Percentiles rank a stretch among this genome's conserved stretches.
Evolutionary conservation across 2,888 invertebrate genomes (phyloP).

Genomic region (Cephus rjabovi): DNA sequence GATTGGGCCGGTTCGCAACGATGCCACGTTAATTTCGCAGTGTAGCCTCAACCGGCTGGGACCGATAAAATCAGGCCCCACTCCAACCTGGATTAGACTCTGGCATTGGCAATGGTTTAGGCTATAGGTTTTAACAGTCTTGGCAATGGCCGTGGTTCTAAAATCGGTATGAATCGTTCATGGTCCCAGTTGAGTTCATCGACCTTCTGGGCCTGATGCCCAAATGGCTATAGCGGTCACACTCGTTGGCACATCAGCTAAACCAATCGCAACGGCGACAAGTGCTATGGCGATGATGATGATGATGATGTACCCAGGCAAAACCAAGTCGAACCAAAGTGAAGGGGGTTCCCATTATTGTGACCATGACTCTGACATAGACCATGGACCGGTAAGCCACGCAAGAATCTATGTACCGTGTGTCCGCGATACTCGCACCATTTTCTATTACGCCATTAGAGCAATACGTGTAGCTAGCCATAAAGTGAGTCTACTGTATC

Average conservation of each 20-base stretch:
- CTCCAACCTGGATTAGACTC: background rate
- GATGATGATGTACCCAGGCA: background rate
- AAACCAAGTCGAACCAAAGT: conserved; percentile 22
- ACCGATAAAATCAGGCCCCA: background rate
- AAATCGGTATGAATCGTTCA: background rate
- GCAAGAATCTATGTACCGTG: background rate
- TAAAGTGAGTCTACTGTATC: background rate
- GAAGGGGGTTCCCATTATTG: conserved; percentile 38
- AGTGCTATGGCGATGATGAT: background rate
- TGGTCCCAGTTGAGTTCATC: background rate
- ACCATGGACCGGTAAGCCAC: conserved; percentile 27
- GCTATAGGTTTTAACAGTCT: background rate
- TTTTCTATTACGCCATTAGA: background rate
- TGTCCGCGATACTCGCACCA: background rate
- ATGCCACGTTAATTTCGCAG: background rate
- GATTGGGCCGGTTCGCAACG: background rate
- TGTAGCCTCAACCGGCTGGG: background rate
- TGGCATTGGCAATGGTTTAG: background rate
- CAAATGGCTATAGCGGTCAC: background rate
- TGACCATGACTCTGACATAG: conserved; percentile 35
- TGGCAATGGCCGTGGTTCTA: background rate
- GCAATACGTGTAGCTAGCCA: background rate
- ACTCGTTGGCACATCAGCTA: background rate
- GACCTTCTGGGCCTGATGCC: background rate
- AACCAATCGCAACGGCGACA: background rate